Base-by-base conservation (phyloP, 2,113 vertebrate genomes). In the Catharus minimus region DNA sequence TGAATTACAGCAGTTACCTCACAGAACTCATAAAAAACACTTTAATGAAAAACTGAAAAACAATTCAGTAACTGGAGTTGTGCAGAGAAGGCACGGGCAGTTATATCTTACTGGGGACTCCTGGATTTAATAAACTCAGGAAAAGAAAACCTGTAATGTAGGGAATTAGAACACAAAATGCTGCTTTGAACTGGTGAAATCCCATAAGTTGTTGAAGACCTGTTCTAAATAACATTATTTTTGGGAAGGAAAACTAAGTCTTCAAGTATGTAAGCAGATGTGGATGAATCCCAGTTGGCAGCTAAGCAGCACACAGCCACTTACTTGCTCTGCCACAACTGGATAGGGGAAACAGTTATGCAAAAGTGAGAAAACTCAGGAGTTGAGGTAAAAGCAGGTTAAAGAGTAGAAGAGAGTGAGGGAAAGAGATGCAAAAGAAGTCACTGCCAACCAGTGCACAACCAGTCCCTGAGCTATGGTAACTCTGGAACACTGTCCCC, bases 311-410 rank as follows among this genome's bases (percentile, higher is more conserved):
- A 66, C 46, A 21, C 23, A 81, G 50, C 41, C 3, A 2, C 23
- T 66, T 3, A 3, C 32, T 80, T 0, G 0, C 16, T 75, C 38
- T 85, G 24, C 30, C 28, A 11, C 11, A 21, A 11, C 8, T 52
- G 43, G 23, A 39, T 27, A 5, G 11, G 18, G 41, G 7, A 69
- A 60, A 39, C n/a, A 81, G 7, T 4, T 62, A 33, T 18, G 13
- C 33, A 46, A 4, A 58, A 86, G 26, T 83, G 58, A 46, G 39
- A 46, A 61, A 41, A 33, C 7, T 55, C 4, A 0, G 28, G 28
- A 49, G 7, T 20, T 77, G 65, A 68, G 46, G 10, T 81, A 46
- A 50, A 81, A 62, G n/a, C 50, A 68, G 8, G 15, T 81, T 83
- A n/a, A n/a, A 57, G 60, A 68, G 7, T 67, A 41, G n/a, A 65